Evolutionary conservation across 2,888 invertebrate species (phyloP).

Genomic region (Tupiocoris notatus): DNA sequence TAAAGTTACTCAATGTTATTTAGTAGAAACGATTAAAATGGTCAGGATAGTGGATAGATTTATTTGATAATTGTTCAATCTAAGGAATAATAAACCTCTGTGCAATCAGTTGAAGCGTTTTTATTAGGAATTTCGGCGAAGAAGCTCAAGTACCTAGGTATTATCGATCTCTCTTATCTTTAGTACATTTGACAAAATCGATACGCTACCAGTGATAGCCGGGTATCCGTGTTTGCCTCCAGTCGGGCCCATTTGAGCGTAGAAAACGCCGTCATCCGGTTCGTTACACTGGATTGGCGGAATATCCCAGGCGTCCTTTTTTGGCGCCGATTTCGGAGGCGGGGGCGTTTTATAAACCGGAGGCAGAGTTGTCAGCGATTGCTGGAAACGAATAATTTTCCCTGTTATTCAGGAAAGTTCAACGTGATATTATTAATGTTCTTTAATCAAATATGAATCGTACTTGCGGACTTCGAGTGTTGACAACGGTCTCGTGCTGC

Average conservation of each 20-base stretch:
- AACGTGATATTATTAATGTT: too few species aligned
- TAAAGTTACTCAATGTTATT: too few species aligned
- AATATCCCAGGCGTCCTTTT: conserved; percentile 74
- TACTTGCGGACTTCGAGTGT: conserved; percentile 24
- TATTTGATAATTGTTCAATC: too few species aligned
- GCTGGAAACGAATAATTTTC: background rate
- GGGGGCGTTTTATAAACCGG: conserved; percentile 46
- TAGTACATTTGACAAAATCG: too few species aligned
- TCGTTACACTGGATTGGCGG: conserved; percentile 86
- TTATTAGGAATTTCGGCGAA: too few species aligned
- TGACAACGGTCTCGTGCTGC: conserved; percentile 28
- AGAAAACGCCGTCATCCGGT: conserved; percentile 86
- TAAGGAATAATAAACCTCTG: too few species aligned
- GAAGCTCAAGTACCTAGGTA: too few species aligned
- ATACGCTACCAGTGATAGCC: conserved; percentile 75
- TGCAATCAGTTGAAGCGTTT: too few species aligned
- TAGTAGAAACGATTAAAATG: too few species aligned
- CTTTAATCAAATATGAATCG: background rate
- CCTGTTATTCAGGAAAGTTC: too few species aligned
- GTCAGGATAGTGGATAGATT: too few species aligned
- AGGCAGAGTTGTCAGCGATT: conserved; percentile 12
- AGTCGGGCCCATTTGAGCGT: conserved; percentile 90
- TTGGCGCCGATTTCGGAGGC: conserved; percentile 57
- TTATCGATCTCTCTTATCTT: too few species aligned
- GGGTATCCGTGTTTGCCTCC: conserved; percentile 87